Evolutionary conservation across 1,140 invertebrate genomes (phyloP).

Genomic region (Cyclina sinensis): DNA sequence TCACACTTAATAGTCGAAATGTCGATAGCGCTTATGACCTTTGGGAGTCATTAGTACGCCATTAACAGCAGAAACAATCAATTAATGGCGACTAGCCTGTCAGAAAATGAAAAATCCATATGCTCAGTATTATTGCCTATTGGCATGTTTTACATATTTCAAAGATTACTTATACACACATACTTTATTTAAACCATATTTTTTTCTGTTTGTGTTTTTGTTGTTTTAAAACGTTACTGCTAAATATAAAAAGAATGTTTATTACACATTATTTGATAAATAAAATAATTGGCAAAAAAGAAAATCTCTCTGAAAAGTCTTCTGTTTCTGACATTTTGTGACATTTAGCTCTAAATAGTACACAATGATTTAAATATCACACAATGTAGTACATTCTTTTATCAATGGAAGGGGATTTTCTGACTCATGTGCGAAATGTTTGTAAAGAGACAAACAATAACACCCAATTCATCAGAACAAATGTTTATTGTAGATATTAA

Average conservation of each 20-base stretch:
- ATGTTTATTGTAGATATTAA: background rate
- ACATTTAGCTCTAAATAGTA: too few relatives aligned
- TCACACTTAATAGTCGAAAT: slow-evolving; percentile 25
- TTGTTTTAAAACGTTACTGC: too few relatives aligned
- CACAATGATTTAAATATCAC: background rate
- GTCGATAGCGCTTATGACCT: slow-evolving; percentile 14
- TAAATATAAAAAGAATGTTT: too few relatives aligned
- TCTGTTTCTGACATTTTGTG: too few relatives aligned
- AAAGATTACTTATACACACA: background rate
- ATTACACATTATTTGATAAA: background rate
- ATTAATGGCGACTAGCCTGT: slow-evolving; percentile 42
- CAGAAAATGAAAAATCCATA: slow-evolving; percentile 49
- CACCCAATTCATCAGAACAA: background rate
- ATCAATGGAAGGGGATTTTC: background rate
- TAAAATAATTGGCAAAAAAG: too few relatives aligned
- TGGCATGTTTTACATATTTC: background rate
- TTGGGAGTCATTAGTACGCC: slow-evolving; percentile 13
- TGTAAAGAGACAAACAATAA: background rate
- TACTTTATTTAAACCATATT: too few relatives aligned
- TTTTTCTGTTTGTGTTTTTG: too few relatives aligned
- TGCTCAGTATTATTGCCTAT: background rate
- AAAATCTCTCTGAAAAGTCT: too few relatives aligned
- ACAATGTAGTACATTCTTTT: background rate
- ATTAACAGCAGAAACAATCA: slow-evolving; percentile 43
- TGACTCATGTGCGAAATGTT: background rate